A percentile compares a stretch with the other conserved stretches of the same genome.
phyloP scores from a whole-genome alignment of 2,888 invertebrate species.

The Acholoe squamosa region DNA sequence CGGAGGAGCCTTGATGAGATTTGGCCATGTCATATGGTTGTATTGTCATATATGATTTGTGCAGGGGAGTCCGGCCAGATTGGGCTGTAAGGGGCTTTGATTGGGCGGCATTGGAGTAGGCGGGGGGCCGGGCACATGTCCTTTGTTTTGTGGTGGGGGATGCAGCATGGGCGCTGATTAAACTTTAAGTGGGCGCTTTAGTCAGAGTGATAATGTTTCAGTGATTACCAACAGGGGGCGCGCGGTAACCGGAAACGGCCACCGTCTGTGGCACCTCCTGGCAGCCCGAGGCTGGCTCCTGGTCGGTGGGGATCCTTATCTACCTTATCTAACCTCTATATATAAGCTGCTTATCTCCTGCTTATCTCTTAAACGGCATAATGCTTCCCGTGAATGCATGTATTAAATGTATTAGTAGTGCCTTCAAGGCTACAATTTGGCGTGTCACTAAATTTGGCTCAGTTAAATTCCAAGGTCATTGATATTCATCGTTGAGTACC shows the following conservation, averaged over 20 bases:
- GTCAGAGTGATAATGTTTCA: conserved; percentile 59
- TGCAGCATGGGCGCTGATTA: not conserved
- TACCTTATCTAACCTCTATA: not conserved
- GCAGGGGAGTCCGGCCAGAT: conserved; percentile 44
- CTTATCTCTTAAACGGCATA: no score
- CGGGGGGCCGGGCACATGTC: not conserved
- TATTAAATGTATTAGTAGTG: no score
- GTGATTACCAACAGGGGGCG: conserved; percentile 46
- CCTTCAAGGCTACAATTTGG: no score
- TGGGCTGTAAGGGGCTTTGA: conserved; percentile 30
- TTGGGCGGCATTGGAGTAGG: not conserved
- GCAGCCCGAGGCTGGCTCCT: not conserved
- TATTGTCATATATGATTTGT: conserved; percentile 60
- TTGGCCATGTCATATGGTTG: conserved; percentile 59
- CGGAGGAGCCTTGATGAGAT: conserved; percentile 41
- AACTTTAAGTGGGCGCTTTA: conserved; percentile 55
- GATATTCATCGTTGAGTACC: no score
- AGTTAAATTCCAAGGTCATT: no score
- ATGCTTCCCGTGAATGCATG: no score
- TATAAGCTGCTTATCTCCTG: not conserved
- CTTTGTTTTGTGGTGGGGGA: conserved; percentile 49
- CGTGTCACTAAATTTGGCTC: no score
- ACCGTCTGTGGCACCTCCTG: conserved; percentile 46
- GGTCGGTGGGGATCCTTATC: not conserved
- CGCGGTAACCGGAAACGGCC: conserved; percentile 46